Evolutionary conservation across 2,113 vertebrate genomes (phyloP).

Genomic region (Puffinus mauretanicus): DNA sequence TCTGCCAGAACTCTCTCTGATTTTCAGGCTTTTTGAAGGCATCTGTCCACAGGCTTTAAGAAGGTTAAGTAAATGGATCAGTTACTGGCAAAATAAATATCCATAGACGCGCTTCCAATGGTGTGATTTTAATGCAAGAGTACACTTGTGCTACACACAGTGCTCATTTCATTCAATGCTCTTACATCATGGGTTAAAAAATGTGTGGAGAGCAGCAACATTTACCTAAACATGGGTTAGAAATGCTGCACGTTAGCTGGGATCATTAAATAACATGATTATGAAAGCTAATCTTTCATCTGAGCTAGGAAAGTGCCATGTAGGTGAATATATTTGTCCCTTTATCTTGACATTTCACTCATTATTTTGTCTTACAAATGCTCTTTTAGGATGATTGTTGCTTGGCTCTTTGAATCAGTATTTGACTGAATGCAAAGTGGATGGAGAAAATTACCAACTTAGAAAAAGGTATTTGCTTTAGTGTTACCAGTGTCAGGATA

Average conservation of each 20-base stretch:
- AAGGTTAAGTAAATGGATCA: not conserved
- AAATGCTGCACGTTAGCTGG: not conserved
- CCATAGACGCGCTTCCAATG: rapidly evolving
- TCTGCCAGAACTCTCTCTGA: not conserved
- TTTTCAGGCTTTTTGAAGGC: not conserved
- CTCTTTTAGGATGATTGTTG: not conserved
- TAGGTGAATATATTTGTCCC: not conserved
- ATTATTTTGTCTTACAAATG: not conserved
- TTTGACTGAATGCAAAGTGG: not conserved
- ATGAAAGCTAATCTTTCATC: not conserved
- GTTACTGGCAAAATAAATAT: not conserved
- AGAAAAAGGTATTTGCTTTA: not conserved
- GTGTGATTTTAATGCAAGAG: not conserved
- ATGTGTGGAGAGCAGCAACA: not conserved
- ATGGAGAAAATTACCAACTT: not conserved
- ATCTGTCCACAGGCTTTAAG: not conserved
- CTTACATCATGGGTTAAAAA: not conserved
- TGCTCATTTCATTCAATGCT: not conserved
- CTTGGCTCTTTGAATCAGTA: not conserved
- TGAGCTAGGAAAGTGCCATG: not conserved
- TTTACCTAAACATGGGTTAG: not conserved
- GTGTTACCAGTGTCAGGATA: not conserved
- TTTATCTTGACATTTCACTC: not conserved
- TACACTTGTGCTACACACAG: not conserved
- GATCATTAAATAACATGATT: not conserved